These are phyloP conservation scores for Drosophila seclusa DNA, from an alignment of 2,888 invertebrate genomes.

Conservation along the genomic window DNA sequence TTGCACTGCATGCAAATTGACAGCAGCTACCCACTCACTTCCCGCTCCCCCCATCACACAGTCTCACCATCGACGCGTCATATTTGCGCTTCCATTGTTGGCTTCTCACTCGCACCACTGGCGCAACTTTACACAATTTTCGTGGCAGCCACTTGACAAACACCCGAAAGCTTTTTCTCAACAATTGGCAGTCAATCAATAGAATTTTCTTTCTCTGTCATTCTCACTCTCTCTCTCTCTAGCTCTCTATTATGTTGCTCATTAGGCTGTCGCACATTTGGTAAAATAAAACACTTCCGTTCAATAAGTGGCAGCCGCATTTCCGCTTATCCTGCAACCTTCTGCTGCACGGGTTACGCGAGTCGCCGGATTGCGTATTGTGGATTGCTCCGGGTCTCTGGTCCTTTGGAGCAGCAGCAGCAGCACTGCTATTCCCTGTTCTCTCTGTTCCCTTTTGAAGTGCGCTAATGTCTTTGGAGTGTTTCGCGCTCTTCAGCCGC, in stretches of 20 bases:
- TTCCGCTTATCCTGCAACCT: constrained; percentile 65
- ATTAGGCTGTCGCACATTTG: constrained; percentile 63
- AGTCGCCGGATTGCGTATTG: constrained; percentile 10
- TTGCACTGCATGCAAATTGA: constrained; percentile 59
- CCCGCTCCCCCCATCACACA: background rate
- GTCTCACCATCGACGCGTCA: background rate
- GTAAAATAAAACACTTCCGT: constrained; percentile 74
- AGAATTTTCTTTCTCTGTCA: constrained; percentile 15
- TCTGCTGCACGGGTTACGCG: constrained; percentile 12
- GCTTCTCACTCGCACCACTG: constrained; percentile 22
- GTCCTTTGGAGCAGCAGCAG: background rate
- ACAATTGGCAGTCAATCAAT: constrained; percentile 65
- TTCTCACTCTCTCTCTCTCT: background rate
- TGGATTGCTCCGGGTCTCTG: constrained; percentile 6
- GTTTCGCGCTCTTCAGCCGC: constrained; percentile 76
- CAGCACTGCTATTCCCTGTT: background rate
- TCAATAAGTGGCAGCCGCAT: constrained; percentile 70
- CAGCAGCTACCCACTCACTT: constrained; percentile 11
- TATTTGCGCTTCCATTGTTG: constrained; percentile 5
- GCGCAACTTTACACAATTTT: constrained; percentile 6
- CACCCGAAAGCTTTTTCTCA: constrained; percentile 72
- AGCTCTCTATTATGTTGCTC: constrained; percentile 37
- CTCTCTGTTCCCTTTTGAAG: constrained; percentile 58
- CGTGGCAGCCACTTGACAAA: constrained; percentile 67
- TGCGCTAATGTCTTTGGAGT: constrained; percentile 83